phyloP scores from a whole-genome alignment of 2,797 vertebrate genomes.

The Argyrosomus regius region DNA sequence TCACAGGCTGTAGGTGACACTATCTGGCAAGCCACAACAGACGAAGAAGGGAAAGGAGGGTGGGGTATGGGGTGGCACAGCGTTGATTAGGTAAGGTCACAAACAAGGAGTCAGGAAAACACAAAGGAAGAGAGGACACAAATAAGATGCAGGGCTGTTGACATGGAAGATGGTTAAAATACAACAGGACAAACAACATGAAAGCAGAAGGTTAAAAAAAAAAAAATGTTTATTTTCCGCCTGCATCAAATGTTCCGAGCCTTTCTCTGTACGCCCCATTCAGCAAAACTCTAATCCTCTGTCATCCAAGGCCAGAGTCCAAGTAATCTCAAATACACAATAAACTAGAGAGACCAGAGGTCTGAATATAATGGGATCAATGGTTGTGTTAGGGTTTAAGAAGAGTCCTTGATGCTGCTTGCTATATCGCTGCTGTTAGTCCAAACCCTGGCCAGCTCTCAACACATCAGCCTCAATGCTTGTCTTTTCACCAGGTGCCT shows the following conservation, averaged over 20 bases:
- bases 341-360: constrained; percentile 53
- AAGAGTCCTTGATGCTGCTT: constrained; percentile 59
- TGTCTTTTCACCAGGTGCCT: constrained; percentile 42
- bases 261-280: constrained; percentile 46
- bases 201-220: constrained; percentile 2
- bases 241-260: constrained; percentile 19
- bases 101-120: constrained; percentile 7
- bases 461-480: constrained; percentile 46
- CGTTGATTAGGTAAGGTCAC: constrained; percentile 24
- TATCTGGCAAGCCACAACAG: constrained; percentile 66
- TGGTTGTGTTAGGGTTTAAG: constrained; percentile 69
- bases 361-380: constrained; percentile 70
- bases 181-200: constrained; percentile 1
- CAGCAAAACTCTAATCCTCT: constrained; percentile 61
- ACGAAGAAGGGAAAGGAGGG: constrained; percentile 14
- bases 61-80: constrained; percentile 1
- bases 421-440: constrained; percentile 62
- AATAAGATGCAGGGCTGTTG: constrained; percentile 10
- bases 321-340: constrained; percentile 61
- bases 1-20: constrained; percentile 75
- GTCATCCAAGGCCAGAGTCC: constrained; percentile 62
- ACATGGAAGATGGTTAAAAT: constrained; percentile 6
- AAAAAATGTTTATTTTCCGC: constrained; percentile 22
- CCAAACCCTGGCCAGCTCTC: constrained; percentile 33
- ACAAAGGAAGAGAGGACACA: background rate